Evolutionary conservation across 1,140 invertebrate genomes (phyloP).

Genomic region (Leptoteleia sp.): DNA sequence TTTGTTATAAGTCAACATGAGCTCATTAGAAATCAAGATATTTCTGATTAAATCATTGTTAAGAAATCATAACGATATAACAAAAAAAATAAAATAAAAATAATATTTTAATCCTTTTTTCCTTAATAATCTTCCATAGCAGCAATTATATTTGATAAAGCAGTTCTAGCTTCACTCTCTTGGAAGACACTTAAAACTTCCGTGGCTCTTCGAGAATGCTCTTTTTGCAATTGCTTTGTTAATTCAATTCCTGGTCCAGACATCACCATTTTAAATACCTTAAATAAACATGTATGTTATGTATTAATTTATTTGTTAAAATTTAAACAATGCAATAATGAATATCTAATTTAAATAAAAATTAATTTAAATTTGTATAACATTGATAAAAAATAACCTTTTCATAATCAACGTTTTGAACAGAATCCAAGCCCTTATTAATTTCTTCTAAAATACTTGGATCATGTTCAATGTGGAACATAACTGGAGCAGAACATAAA

Average conservation of each 20-base stretch:
- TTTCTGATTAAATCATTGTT: too few species aligned
- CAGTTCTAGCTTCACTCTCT: slow-evolving; percentile 81
- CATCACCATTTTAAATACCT: slow-evolving; percentile 84
- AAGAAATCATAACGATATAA: too few species aligned
- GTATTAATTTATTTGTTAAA: slow-evolving; percentile 14
- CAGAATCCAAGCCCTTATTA: slow-evolving; percentile 86
- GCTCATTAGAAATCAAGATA: too few species aligned
- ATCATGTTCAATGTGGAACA: slow-evolving; percentile 90
- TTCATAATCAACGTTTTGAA: slow-evolving; percentile 89
- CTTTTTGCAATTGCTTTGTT: slow-evolving; percentile 87
- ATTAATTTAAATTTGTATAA: too few species aligned
- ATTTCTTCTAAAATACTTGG: slow-evolving; percentile 87
- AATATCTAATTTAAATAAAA: too few species aligned
- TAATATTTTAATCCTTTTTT: too few species aligned
- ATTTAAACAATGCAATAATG: too few species aligned
- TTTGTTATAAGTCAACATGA: too few species aligned
- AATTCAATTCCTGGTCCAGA: slow-evolving; percentile 87
- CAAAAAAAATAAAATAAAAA: background rate
- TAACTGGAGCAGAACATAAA: slow-evolving; percentile 90
- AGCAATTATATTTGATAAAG: slow-evolving; percentile 81
- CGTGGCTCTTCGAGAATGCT: slow-evolving; percentile 89
- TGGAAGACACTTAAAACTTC: slow-evolving; percentile 88
- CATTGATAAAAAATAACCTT: slow-evolving; percentile 80
- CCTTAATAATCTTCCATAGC: slow-evolving; percentile 64
- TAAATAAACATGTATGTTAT: too few species aligned